Conservation (phyloP, 1,140 invertebrate genomes). For the Drosophila quadrilineata region DNA sequence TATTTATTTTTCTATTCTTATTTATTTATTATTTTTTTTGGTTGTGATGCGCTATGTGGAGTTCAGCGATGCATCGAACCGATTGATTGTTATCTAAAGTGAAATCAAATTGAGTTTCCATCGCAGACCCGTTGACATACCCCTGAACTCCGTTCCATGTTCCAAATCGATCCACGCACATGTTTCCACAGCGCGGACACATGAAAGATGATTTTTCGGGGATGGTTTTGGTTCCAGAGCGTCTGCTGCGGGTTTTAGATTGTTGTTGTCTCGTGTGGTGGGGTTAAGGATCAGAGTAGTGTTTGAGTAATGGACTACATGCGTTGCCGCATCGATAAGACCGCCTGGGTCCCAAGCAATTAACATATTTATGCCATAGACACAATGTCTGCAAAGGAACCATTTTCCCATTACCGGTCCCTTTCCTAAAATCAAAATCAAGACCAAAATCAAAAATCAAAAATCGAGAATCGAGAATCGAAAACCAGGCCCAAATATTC, state of each 20-base stretch:
- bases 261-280: neutral
- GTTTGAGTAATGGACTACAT: constrained; percentile 66
- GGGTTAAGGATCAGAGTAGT: constrained; percentile 63
- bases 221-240: constrained; percentile 37
- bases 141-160: constrained; percentile 15
- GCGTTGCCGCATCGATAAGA: constrained; percentile 54
- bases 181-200: constrained; percentile 32
- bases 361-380: constrained; percentile 72
- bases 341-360: constrained; percentile 44
- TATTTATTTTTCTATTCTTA: neutral
- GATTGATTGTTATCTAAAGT: constrained; percentile 75
- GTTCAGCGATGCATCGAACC: constrained; percentile 31
- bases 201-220: constrained; percentile 56
- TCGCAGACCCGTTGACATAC: constrained; percentile 43
- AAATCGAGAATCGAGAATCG: no score
- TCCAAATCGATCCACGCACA: constrained; percentile 1
- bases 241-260: constrained; percentile 43
- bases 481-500: neutral
- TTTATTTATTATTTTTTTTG: constrained; percentile 13
- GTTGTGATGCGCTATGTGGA: constrained; percentile 25
- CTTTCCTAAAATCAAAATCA: neutral
- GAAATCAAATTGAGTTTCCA: constrained; percentile 72
- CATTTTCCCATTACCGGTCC: neutral
- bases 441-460: neutral
- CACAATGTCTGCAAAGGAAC: constrained; percentile 61